Conservation (phyloP, 2,113 vertebrate genomes). For the Pteruthius melanotis region DNA sequence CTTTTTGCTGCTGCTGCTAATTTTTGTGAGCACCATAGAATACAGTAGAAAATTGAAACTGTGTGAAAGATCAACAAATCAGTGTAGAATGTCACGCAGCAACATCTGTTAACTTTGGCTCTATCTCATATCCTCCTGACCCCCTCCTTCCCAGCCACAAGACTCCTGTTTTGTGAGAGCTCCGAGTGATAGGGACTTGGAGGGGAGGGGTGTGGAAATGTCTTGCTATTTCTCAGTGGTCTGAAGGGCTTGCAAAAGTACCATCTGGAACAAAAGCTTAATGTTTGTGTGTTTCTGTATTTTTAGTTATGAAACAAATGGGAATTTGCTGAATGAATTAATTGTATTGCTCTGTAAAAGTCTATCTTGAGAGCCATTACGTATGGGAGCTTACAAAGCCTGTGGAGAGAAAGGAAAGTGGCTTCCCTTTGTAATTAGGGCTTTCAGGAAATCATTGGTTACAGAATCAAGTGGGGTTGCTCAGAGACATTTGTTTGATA, state of each 20-base stretch:
- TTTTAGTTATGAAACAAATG: slow-evolving; percentile 43
- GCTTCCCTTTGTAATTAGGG: slow-evolving; percentile 32
- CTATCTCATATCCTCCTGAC: slow-evolving; percentile 16
- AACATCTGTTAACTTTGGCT: slow-evolving; percentile 60
- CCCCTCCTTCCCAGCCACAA: slow-evolving; percentile 4
- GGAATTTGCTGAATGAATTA: slow-evolving; percentile 51
- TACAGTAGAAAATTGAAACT: slow-evolving; percentile 66
- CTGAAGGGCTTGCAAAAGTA: slow-evolving; percentile 23
- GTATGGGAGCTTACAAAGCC: neutral
- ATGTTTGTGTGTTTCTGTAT: neutral
- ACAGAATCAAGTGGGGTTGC: neutral
- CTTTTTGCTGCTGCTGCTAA: slow-evolving; percentile 62
- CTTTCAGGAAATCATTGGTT: slow-evolving; percentile 57
- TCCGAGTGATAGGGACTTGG: neutral
- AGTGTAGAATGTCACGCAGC: slow-evolving; percentile 53
- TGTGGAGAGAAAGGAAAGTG: slow-evolving; percentile 20
- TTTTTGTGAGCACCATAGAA: slow-evolving; percentile 59
- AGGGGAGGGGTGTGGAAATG: neutral
- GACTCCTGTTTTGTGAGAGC: slow-evolving; percentile 38
- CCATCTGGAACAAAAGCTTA: slow-evolving; percentile 11
- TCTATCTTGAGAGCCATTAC: slow-evolving; percentile 2
- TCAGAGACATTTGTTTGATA: slow-evolving; percentile 28
- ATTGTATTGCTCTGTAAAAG: slow-evolving; percentile 11
- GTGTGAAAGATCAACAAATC: slow-evolving; percentile 67
- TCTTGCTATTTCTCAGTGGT: neutral